Evolutionary conservation across 2,888 invertebrate species (phyloP).

Genomic region (Coenonympha arcania): DNA sequence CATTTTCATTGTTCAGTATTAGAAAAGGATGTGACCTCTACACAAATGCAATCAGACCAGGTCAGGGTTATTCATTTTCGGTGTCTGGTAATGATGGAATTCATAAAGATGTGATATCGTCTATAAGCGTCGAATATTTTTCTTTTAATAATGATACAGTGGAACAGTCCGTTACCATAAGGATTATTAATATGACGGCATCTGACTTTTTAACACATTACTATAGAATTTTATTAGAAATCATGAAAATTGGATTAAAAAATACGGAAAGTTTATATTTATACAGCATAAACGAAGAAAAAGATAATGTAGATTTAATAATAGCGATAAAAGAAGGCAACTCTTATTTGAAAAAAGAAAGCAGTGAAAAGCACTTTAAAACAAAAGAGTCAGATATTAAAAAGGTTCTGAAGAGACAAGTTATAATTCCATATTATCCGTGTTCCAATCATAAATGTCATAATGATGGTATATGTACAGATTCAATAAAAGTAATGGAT

Average conservation of each 20-base stretch:
- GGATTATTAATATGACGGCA: conserved; percentile 82
- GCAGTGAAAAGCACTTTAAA: conserved; percentile 77
- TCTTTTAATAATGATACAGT: conserved; percentile 86
- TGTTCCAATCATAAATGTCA: conserved; percentile 82
- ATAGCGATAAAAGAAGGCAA: conserved; percentile 77
- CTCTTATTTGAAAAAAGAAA: conserved; percentile 77
- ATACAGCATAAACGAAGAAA: conserved; percentile 82
- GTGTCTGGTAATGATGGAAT: conserved; percentile 92
- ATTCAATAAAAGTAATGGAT: conserved; percentile 79
- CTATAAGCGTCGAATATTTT: conserved; percentile 86
- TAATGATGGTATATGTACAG: conserved; percentile 85
- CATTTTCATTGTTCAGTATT: conserved; percentile 78
- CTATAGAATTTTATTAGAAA: conserved; percentile 82
- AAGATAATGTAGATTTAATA: conserved; percentile 79
- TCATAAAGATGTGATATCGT: conserved; percentile 89
- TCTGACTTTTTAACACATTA: conserved; percentile 82
- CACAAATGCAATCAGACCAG: conserved; percentile 80
- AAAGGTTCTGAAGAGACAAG: conserved; percentile 75
- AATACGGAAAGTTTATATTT: conserved; percentile 78
- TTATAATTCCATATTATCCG: conserved; percentile 83
- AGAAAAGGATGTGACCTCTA: conserved; percentile 86
- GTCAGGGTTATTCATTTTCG: conserved; percentile 82
- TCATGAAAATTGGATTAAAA: conserved; percentile 78
- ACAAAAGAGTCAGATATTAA: conserved; percentile 78
- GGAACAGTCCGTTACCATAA: conserved; percentile 85